Conservation (phyloP, 92 coral and sea anemone species). For the Heteractis magnifica region DNA sequence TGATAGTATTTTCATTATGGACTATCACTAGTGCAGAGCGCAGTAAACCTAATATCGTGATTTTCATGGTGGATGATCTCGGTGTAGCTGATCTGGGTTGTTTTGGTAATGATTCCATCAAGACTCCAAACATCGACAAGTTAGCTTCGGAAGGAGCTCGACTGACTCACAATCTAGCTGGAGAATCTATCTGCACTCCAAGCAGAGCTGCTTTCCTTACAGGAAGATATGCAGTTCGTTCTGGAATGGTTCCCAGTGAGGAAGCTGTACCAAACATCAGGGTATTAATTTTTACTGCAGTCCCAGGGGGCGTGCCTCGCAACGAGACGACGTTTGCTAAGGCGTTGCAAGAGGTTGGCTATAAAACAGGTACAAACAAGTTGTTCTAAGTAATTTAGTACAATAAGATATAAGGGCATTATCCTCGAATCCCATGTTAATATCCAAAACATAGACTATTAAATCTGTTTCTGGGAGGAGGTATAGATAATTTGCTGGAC, state of each 20-base stretch:
- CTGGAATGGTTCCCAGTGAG: constrained; percentile 58
- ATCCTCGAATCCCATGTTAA: not conserved
- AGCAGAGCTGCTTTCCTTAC: constrained; percentile 82
- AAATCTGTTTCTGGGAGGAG: no score
- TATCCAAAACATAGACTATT: no score
- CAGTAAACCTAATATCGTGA: constrained; percentile 44
- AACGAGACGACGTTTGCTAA: constrained; percentile 70
- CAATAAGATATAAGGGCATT: not conserved
- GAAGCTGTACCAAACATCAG: constrained; percentile 24
- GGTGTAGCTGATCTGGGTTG: constrained; percentile 59
- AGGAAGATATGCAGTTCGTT: constrained; percentile 81
- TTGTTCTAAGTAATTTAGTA: not conserved
- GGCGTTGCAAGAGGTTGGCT: constrained; percentile 43
- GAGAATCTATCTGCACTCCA: constrained; percentile 82
- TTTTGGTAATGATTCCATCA: constrained; percentile 21
- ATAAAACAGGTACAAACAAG: constrained; percentile 47
- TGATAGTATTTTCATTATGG: not conserved
- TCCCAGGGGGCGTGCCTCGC: constrained; percentile 67
- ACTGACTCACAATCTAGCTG: constrained; percentile 65
- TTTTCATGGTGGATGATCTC: constrained; percentile 63
- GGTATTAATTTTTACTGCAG: constrained; percentile 28
- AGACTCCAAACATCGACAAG: constrained; percentile 86
- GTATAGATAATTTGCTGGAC: no score
- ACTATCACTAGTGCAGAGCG: not conserved
- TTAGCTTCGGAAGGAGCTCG: constrained; percentile 75